Evolutionary conservation across 92 coral and sea anemone species (phyloP).

Genomic region (Porites evermanni): DNA sequence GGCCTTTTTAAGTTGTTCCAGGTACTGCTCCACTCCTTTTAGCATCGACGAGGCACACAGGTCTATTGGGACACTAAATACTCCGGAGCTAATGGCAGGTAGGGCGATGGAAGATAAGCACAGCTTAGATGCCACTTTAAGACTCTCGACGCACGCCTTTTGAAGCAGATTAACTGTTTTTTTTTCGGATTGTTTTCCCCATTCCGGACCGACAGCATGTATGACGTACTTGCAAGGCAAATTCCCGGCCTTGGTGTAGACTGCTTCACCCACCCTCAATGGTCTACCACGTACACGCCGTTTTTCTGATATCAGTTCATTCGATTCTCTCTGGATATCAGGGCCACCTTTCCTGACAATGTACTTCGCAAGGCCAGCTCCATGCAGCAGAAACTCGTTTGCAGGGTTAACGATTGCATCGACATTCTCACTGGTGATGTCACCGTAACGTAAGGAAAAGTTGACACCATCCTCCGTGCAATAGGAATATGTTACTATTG

Average conservation of each 20-base stretch:
- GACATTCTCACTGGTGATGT: conserved; percentile 64
- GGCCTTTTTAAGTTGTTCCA: conserved; percentile 13
- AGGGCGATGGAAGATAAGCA: conserved; percentile 69
- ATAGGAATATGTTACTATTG: conserved; percentile 10
- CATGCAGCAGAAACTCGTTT: conserved; percentile 44
- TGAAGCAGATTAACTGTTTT: conserved; percentile 29
- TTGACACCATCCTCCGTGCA: conserved; percentile 32
- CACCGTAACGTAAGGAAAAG: conserved; percentile 67
- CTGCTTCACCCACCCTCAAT: conserved; percentile 54
- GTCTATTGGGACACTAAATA: conserved; percentile 54
- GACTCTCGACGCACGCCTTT: conserved; percentile 59
- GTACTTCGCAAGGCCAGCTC: conserved; percentile 53
- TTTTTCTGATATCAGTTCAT: neutral
- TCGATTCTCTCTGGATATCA: conserved; percentile 59
- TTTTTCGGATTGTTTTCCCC: conserved; percentile 50
- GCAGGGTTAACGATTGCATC: conserved; percentile 89
- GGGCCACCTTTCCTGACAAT: conserved; percentile 73
- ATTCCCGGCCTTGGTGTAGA: conserved; percentile 66
- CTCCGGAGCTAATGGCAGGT: conserved; percentile 87
- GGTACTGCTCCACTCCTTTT: conserved; percentile 59
- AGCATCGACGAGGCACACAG: conserved; percentile 80
- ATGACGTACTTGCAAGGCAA: conserved; percentile 71
- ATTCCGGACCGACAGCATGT: conserved; percentile 81
- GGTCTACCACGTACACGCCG: neutral
- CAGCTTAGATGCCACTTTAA: conserved; percentile 34